phyloP scores from a whole-genome alignment of 2,888 invertebrate genomes.

The Polia nebulosa region DNA sequence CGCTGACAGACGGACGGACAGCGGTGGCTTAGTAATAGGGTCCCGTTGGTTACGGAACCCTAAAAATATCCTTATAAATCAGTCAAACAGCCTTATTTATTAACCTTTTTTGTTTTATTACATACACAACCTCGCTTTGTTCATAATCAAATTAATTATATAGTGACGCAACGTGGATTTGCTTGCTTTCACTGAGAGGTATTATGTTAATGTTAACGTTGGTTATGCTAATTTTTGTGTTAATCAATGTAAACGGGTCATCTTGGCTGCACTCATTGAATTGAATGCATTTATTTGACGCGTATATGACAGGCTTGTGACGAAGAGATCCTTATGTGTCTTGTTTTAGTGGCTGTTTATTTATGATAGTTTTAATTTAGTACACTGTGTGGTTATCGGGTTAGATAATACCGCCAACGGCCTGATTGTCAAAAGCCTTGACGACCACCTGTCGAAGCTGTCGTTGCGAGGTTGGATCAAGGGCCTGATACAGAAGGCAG shows the following conservation, averaged over 20 bases:
- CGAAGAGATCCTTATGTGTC: slow-evolving; percentile 28
- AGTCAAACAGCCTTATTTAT: slow-evolving; percentile 22
- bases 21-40: too few relatives aligned
- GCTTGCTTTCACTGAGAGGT: slow-evolving; percentile 56
- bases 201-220: slow-evolving; percentile 36
- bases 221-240: slow-evolving; percentile 47
- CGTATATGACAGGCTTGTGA: slow-evolving; percentile 23
- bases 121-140: slow-evolving; percentile 42
- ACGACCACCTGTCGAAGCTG: too few relatives aligned
- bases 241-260: slow-evolving; percentile 60
- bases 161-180: slow-evolving; percentile 48
- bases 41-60: too few relatives aligned
- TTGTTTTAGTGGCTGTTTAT: slow-evolving; percentile 8
- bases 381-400: neutral
- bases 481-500: too few relatives aligned
- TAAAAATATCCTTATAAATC: slow-evolving; percentile 28
- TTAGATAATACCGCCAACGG: too few relatives aligned
- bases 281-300: slow-evolving; percentile 40
- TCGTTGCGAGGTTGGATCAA: too few relatives aligned
- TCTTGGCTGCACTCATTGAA: slow-evolving; percentile 45
- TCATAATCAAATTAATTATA: slow-evolving; percentile 57
- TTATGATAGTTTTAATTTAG: slow-evolving; percentile 26
- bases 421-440: too few relatives aligned
- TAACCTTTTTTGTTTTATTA: slow-evolving; percentile 41
- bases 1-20: too few relatives aligned